A percentile compares a stretch with the other conserved stretches of the same genome.
Conservation (phyloP, 2,113 vertebrate genomes). For the Bungarus multicinctus region DNA sequence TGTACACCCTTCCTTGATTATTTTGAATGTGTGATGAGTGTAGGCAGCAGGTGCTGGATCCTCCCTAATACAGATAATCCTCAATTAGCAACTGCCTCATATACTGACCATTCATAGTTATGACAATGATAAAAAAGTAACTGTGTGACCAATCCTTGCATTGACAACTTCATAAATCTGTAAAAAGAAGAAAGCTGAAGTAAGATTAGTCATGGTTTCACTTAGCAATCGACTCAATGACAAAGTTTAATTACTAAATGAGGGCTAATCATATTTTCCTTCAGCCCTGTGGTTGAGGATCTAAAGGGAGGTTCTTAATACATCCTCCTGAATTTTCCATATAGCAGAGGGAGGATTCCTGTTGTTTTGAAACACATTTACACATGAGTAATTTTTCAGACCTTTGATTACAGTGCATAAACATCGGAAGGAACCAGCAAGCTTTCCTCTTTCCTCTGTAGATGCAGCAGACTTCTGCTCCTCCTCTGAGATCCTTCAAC, state of each 20-base stretch:
- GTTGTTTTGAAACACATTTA: neutral
- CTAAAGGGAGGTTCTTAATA: neutral
- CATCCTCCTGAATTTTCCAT: neutral
- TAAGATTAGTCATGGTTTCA: neutral
- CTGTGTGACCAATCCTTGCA: neutral
- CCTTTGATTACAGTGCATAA: neutral
- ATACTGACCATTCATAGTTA: neutral
- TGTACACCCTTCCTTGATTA: fast-evolving
- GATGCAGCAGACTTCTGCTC: neutral
- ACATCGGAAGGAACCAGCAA: neutral
- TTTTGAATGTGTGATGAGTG: neutral
- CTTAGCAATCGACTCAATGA: neutral
- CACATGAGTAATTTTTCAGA: neutral
- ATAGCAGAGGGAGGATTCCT: neutral
- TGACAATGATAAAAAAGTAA: neutral
- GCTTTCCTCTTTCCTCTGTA: neutral
- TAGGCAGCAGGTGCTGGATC: neutral
- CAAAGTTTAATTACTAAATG: neutral
- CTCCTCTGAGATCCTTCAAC: neutral
- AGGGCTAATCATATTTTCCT: neutral
- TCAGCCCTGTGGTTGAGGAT: neutral
- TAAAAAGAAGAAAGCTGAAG: neutral
- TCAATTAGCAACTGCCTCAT: neutral
- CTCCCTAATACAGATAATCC: neutral
- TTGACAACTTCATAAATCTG: neutral